A percentile compares a stretch with the other conserved stretches of the same genome.
Conservation (phyloP, 2,113 vertebrate species). For the Emydocephalus ijimae region DNA sequence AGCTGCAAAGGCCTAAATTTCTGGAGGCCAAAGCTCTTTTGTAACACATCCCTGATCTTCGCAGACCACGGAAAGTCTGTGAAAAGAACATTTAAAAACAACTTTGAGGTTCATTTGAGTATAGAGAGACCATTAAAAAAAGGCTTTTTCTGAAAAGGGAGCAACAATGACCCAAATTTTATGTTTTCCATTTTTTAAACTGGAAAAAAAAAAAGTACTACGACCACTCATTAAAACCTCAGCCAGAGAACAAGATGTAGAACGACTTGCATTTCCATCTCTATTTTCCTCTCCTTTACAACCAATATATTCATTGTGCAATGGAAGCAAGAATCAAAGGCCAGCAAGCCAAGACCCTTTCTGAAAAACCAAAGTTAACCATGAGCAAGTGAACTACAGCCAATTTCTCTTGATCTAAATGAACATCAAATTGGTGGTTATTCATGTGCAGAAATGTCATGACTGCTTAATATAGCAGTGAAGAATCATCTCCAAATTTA, state of each 20-base stretch:
- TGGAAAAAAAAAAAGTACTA: neutral
- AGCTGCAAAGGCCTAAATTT: conserved; percentile 86
- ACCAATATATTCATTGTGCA: neutral
- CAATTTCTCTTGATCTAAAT: neutral
- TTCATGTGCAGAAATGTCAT: neutral
- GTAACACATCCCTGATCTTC: conserved; percentile 73
- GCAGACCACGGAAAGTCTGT: conserved; percentile 90
- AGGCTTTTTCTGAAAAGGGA: neutral
- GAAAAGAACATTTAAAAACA: neutral
- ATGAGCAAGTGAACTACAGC: neutral
- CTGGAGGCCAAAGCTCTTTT: conserved; percentile 76
- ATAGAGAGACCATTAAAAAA: neutral
- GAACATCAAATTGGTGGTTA: neutral
- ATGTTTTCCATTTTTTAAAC: neutral
- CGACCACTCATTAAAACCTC: neutral
- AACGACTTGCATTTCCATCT: neutral
- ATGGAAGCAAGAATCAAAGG: neutral
- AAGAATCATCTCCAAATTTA: neutral
- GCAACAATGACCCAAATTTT: neutral
- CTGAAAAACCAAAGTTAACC: neutral
- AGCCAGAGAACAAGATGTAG: neutral
- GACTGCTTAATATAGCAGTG: neutral
- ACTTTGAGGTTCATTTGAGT: neutral
- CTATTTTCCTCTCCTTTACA: too few relatives aligned
- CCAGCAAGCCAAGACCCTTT: neutral